Evolutionary conservation across 1,140 invertebrate genomes (phyloP), one percentile per base, ranked within the genome.

Genomic region (Orchesella cincta): DNA sequence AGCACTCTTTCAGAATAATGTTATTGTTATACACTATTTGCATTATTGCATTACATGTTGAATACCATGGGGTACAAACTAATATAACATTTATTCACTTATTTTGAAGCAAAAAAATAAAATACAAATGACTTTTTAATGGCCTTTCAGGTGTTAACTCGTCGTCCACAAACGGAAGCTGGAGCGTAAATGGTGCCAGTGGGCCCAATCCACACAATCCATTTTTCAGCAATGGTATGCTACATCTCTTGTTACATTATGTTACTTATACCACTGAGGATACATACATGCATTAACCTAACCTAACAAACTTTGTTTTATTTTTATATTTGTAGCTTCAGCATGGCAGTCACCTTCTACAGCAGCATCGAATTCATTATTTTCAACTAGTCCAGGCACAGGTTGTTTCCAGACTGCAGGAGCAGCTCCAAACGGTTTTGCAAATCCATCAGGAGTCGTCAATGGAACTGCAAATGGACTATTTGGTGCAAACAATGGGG

Each of bases 141-240:
- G 20, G 8, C 20, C 20, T 12, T 46, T 8, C 20, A 46, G 39
- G 39, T 46, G 39, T 46, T 8, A 46, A 46, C 20, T 46, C 39
- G 39, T n/a, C 70, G 26, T 28, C 76, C 1, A 57, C 33, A 26
- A 62, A 52, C 23, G 70, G 73, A 73, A 74, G 73, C 12, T 80
- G 75, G 75, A 73, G 52, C 67, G 73, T 28, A 2, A 74, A 70
- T 51, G 28, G 64, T 71, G n/a, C 23, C 28, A 76, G 31, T 23
- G 64, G 72, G 64, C 31, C 70, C 29, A 67, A 79, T 75, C 72
- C 57, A 1, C 78, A 77, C 33, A 79, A 79, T 54, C 78, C 78
- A n/a, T 79, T 79, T 72, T 77, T 75, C 35, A 72, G n/a, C n/a
- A 76, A 36, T 31, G 51, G 26, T 73, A 74, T 28, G 64, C 23